A percentile compares a stretch with the other conserved stretches of the same genome.
These are phyloP conservation scores for Platycercus adscitus DNA, from an alignment of 2,113 vertebrate species.

Conservation along the genomic window DNA sequence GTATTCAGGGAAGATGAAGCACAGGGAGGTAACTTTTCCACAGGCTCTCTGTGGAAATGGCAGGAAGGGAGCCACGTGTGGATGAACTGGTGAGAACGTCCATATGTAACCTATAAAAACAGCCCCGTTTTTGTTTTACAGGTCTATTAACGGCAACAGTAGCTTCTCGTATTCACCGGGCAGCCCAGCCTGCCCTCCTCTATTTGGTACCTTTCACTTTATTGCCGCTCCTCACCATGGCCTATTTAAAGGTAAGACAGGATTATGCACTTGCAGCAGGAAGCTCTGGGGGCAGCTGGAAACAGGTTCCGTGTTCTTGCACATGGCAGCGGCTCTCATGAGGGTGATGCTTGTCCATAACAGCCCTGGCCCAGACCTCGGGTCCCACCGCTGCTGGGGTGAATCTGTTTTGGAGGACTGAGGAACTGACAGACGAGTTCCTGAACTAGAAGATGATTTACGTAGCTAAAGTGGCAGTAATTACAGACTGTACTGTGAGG, in stretches of 20 bases:
- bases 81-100: not conserved
- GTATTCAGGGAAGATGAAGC: not conserved
- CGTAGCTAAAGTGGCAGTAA: not conserved
- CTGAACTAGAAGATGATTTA: not conserved
- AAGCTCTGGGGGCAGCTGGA: not conserved
- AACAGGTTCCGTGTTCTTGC: not conserved
- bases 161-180: conserved; percentile 97
- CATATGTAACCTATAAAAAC: not conserved
- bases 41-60: not conserved
- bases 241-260: conserved; percentile 95
- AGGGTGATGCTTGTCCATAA: not conserved
- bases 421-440: not conserved
- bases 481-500: not conserved
- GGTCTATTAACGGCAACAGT: conserved; percentile 97
- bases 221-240: conserved; percentile 99
- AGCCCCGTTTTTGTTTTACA: conserved; percentile 30
- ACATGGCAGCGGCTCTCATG: not conserved
- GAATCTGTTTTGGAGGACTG: not conserved
- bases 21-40: not conserved
- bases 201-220: conserved; percentile 99
- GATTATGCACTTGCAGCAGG: not conserved
- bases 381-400: not conserved
- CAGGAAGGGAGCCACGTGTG: not conserved
- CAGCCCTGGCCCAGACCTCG: not conserved
- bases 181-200: conserved; percentile 96